These are phyloP conservation scores for Pogoniulus pusillus DNA, from an alignment of 2,797 vertebrate species.

Conservation along the genomic window DNA sequence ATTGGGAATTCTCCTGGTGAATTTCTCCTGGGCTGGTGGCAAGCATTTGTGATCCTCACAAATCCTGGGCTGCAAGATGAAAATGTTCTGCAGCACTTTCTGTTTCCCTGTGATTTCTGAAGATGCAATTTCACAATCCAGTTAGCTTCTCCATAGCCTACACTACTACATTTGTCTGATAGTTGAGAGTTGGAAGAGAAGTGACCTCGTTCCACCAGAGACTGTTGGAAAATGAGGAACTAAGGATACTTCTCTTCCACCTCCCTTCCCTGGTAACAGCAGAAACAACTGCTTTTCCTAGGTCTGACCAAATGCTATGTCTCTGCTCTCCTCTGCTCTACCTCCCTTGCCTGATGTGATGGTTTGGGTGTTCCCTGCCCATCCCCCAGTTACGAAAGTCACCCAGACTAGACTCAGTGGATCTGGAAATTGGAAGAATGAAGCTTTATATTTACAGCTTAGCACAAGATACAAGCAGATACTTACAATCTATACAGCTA, in stretches of 20 bases:
- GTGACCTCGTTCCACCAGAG: neutral
- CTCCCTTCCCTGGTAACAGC: neutral
- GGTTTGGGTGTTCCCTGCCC: too few relatives aligned
- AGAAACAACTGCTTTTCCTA: neutral
- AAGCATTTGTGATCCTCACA: neutral
- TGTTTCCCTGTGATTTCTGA: neutral
- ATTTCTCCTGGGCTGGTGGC: neutral
- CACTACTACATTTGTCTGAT: neutral
- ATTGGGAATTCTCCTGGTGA: neutral
- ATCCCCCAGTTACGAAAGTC: too few relatives aligned
- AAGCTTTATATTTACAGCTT: too few relatives aligned
- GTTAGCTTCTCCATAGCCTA: rapidly evolving
- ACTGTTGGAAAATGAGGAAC: neutral
- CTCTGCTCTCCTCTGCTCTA: neutral
- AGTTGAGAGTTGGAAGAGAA: neutral
- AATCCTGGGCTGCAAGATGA: neutral
- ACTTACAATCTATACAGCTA: too few relatives aligned
- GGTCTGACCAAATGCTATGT: neutral
- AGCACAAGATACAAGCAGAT: too few relatives aligned
- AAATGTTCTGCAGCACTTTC: neutral
- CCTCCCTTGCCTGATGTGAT: neutral
- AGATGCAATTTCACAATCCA: neutral
- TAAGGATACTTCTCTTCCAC: neutral
- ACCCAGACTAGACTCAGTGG: too few relatives aligned
- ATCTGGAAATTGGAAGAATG: too few relatives aligned